phyloP scores from a whole-genome alignment of 2,888 invertebrate genomes.

The Prionchulus punctatus region DNA sequence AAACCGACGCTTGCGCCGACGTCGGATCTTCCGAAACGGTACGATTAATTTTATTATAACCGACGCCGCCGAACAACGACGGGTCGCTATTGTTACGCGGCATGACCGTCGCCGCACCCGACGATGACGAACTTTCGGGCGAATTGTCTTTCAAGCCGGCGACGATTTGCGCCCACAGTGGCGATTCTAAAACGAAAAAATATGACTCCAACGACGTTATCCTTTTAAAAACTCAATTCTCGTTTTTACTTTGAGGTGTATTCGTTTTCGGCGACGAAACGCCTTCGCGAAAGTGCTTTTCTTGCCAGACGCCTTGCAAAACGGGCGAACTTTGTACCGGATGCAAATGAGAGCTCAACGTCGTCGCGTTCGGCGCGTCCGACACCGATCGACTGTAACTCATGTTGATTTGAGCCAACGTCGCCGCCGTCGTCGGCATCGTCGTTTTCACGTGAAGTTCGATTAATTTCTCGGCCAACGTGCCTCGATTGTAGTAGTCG shows the following conservation, averaged over 20 bases:
- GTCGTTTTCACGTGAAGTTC: background rate
- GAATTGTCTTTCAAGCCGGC: background rate
- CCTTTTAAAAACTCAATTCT: too few relatives aligned
- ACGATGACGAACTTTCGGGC: background rate
- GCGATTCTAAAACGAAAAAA: background rate
- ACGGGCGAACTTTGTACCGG: background rate
- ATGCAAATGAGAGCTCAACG: background rate
- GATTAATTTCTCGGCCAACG: background rate
- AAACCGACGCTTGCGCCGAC: too few relatives aligned
- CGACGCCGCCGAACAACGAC: background rate
- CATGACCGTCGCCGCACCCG: background rate
- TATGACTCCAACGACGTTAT: background rate
- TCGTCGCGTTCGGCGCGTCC: background rate
- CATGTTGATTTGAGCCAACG: too few relatives aligned
- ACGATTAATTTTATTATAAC: background rate
- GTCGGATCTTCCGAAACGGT: background rate
- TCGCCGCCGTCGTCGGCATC: background rate
- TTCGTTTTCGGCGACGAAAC: background rate
- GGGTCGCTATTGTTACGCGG: background rate
- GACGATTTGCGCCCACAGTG: background rate
- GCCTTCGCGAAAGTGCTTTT: background rate
- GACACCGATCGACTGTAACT: background rate
- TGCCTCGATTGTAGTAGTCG: background rate
- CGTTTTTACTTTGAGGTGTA: too few relatives aligned
- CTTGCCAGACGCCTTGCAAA: background rate